Conservation (phyloP, 1,140 invertebrate genomes). For the Yoshiicerus persimilis region DNA sequence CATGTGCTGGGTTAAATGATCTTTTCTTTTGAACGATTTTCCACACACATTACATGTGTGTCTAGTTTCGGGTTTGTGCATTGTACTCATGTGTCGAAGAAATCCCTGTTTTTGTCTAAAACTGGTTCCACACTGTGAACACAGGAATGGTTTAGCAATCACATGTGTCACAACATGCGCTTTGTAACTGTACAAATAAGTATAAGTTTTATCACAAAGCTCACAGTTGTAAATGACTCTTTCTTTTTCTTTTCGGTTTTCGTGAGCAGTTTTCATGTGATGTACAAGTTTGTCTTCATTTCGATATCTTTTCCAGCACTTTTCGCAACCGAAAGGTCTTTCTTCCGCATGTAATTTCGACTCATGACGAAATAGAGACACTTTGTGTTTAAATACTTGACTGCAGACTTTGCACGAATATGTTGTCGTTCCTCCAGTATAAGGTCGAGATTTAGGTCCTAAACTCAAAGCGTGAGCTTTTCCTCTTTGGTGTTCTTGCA, state of each 20-base stretch:
- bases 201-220: background rate
- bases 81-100: background rate
- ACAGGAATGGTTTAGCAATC: background rate
- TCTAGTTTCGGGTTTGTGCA: background rate
- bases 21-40: conserved; percentile 18
- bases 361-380: background rate
- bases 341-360: background rate
- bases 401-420: background rate
- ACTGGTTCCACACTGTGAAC: background rate
- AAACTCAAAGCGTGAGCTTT: background rate
- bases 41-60: conserved; percentile 5
- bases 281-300: background rate
- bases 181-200: background rate
- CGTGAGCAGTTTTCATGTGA: background rate
- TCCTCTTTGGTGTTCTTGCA: background rate
- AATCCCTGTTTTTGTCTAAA: conserved; percentile 7
- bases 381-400: background rate
- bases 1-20: background rate
- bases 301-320: conserved; percentile 19
- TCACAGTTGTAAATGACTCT: background rate
- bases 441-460: background rate
- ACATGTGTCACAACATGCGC: background rate
- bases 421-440: background rate
- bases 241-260: background rate
- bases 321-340: background rate